A percentile compares a stretch with the other conserved stretches of the same genome.
Conservation (phyloP, 2,797 vertebrate genomes). For the Gallinago nigripennis region DNA sequence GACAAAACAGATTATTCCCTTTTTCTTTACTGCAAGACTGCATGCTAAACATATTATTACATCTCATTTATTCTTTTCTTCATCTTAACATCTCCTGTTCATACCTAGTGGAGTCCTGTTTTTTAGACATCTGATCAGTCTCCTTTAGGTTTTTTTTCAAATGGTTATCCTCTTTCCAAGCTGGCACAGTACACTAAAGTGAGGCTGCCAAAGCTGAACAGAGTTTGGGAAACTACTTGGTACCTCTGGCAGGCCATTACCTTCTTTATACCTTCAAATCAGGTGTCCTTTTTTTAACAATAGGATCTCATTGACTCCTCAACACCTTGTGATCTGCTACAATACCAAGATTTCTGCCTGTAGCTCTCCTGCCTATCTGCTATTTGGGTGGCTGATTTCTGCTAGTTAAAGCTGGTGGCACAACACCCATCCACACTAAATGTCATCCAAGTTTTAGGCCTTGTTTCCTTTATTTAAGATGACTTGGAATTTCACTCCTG, state of each 20-base stretch:
- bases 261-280: not conserved
- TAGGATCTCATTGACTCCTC: not conserved
- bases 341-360: not conserved
- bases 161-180: not conserved
- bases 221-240: not conserved
- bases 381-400: not conserved
- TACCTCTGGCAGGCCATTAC: not conserved
- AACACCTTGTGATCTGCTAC: not conserved
- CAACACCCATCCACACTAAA: not conserved
- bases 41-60: fast-evolving
- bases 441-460: not conserved
- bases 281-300: not conserved
- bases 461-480: not conserved
- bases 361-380: not conserved
- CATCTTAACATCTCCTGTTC: not conserved
- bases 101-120: not conserved
- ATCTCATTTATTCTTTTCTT: not conserved
- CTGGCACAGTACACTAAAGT: not conserved
- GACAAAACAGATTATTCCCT: not conserved
- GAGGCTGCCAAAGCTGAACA: not conserved
- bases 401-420: not conserved
- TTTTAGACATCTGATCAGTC: not conserved
- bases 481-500: not conserved
- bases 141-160: not conserved
- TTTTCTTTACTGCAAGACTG: not conserved